phyloP scores from a whole-genome alignment of 2,888 invertebrate genomes.

The Chymomyza fuscimana region DNA sequence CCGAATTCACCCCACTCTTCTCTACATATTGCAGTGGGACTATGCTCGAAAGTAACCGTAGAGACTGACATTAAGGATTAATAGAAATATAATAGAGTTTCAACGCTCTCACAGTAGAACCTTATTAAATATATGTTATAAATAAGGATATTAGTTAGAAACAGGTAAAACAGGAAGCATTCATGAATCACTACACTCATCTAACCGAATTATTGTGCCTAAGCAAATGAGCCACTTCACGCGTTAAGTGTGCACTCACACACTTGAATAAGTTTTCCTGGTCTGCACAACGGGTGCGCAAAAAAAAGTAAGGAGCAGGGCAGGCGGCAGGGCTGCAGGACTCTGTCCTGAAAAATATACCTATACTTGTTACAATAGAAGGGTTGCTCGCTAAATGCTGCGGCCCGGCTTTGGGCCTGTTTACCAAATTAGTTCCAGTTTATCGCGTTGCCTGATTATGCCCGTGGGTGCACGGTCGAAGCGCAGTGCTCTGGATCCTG shows the following conservation, averaged over 20 bases:
- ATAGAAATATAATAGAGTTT: neutral
- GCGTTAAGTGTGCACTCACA: conserved; percentile 64
- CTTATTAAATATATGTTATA: too few species aligned
- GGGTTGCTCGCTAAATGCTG: conserved; percentile 20
- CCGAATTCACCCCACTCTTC: too few species aligned
- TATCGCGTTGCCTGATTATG: conserved; percentile 60
- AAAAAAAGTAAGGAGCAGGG: conserved; percentile 9
- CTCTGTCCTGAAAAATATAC: neutral
- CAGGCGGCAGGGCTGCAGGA: neutral
- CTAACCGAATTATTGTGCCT: neutral
- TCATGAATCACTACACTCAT: neutral
- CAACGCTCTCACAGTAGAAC: neutral
- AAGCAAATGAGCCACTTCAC: conserved; percentile 52
- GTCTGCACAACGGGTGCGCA: conserved; percentile 13
- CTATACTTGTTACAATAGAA: conserved; percentile 16
- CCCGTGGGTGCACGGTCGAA: conserved; percentile 14
- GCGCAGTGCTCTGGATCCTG: neutral
- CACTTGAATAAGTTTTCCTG: conserved; percentile 56
- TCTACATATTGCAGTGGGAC: too few species aligned
- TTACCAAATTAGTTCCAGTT: conserved; percentile 67
- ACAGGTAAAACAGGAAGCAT: neutral
- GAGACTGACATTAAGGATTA: too few species aligned
- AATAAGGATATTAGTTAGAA: neutral
- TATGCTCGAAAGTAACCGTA: too few species aligned
- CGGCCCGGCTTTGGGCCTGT: conserved; percentile 29